Conservation (phyloP, 92 coral and sea anemone species). For the Bergia puertoricense region DNA sequence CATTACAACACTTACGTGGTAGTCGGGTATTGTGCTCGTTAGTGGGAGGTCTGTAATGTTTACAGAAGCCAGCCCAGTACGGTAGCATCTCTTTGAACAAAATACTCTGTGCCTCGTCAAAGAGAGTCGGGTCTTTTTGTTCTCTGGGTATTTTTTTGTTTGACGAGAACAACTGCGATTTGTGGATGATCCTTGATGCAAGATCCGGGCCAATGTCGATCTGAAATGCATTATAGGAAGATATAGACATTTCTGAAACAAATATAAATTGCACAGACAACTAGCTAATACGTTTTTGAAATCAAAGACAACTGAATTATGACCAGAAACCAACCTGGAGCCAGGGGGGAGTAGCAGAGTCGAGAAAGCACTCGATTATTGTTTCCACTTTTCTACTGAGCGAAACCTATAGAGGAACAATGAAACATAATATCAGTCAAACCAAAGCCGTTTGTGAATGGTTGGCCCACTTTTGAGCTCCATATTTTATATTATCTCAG, state of each 20-base stretch:
- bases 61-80: constrained; percentile 97
- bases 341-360: constrained; percentile 99
- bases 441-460: background rate
- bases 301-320: background rate
- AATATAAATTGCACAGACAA: background rate
- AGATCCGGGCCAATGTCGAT: constrained; percentile 97
- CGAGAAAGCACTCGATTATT: constrained; percentile 93
- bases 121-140: constrained; percentile 81
- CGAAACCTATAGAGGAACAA: constrained; percentile 67
- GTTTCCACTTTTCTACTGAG: constrained; percentile 90
- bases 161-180: constrained; percentile 77
- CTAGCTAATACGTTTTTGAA: background rate
- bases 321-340: constrained; percentile 67
- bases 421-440: background rate
- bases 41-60: constrained; percentile 69
- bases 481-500: no score
- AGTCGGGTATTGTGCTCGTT: constrained; percentile 67
- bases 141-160: constrained; percentile 84
- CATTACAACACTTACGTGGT: constrained; percentile 77
- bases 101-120: constrained; percentile 93
- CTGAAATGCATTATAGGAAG: constrained; percentile 44
- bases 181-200: constrained; percentile 89
- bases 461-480: background rate
- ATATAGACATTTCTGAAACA: background rate
- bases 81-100: constrained; percentile 93